phyloP scores from a whole-genome alignment of 35 echinoderm and acorn worm species.

The Apostichopus parvimensis region DNA sequence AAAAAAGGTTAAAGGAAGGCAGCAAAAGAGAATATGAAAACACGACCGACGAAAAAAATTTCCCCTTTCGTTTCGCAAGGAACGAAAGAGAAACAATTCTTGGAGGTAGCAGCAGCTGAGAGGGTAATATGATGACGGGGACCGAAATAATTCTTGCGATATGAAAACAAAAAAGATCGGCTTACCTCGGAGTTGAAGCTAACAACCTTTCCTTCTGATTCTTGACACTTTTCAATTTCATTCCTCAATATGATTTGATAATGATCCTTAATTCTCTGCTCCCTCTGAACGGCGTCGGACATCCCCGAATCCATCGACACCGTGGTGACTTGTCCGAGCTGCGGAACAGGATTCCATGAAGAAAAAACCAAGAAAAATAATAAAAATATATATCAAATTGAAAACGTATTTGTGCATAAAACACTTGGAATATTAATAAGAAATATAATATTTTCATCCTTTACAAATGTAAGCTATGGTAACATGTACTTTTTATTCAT shows the following conservation, averaged over 20 bases:
- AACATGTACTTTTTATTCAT: too few species aligned
- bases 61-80: background rate
- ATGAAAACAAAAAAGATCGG: background rate
- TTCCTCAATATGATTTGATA: conserved; percentile 32
- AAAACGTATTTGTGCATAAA: too few species aligned
- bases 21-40: background rate
- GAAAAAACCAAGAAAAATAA: too few species aligned
- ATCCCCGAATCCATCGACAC: conserved; percentile 44
- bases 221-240: conserved; percentile 29
- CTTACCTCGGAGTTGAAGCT: conserved; percentile 53
- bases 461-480: too few species aligned
- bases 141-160: background rate
- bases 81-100: background rate
- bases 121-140: background rate
- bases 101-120: background rate
- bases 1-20: too few species aligned
- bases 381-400: too few species aligned
- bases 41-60: background rate
- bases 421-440: too few species aligned
- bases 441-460: too few species aligned
- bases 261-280: conserved; percentile 54
- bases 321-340: conserved; percentile 44
- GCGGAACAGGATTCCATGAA: background rate
- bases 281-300: conserved; percentile 29
- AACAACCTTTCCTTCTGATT: conserved; percentile 50